Percentiles rank a stretch among this genome's conserved stretches.
phyloP scores from a whole-genome alignment of 2,113 vertebrate genomes.

The Tor tambroides region DNA sequence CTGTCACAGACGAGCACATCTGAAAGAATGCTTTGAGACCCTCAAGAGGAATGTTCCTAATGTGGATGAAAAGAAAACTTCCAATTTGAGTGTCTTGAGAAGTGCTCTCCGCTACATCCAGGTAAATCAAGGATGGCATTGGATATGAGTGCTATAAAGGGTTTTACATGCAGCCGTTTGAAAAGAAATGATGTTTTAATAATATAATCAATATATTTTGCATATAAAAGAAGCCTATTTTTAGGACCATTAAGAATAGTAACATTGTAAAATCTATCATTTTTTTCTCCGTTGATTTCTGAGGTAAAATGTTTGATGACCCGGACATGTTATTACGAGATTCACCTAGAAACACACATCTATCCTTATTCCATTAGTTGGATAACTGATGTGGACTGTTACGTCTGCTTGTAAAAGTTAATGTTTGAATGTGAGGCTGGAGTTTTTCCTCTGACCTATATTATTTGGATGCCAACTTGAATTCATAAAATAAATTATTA shows the following conservation, averaged over 20 bases:
- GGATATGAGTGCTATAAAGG: background rate
- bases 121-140: conserved; percentile 71
- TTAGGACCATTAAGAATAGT: background rate
- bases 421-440: conserved; percentile 43
- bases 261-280: background rate
- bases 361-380: background rate
- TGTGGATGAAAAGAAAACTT: conserved; percentile 98
- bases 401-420: conserved; percentile 51
- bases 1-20: conserved; percentile 87
- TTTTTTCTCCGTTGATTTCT: background rate
- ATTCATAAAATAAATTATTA: background rate
- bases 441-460: background rate
- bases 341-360: background rate
- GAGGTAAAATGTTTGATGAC: background rate
- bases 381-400: background rate
- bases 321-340: background rate
- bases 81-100: conserved; percentile 95
- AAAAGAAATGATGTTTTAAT: too few species aligned
- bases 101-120: conserved; percentile 97
- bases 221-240: background rate
- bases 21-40: conserved; percentile 98
- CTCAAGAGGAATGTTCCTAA: conserved; percentile 97
- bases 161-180: too few species aligned
- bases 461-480: background rate
- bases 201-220: background rate